A percentile compares a stretch with the other conserved stretches of the same genome.
Evolutionary conservation across 2,113 vertebrate species (phyloP).

Genomic region (Cervus canadensis): DNA sequence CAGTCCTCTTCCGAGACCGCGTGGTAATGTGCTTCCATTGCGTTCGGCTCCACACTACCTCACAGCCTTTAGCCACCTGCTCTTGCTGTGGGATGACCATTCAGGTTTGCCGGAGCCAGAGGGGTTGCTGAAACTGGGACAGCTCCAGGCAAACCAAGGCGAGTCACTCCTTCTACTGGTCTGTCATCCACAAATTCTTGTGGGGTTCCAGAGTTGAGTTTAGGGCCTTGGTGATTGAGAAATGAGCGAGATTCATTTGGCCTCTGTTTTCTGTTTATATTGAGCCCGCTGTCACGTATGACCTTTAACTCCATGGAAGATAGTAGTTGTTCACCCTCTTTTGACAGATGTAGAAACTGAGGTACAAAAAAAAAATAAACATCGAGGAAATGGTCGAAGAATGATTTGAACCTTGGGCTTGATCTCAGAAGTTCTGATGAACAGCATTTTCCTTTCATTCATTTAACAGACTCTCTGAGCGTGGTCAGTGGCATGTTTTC

Average conservation of each 20-base stretch:
- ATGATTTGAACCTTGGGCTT: background rate
- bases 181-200: background rate
- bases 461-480: background rate
- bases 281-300: background rate
- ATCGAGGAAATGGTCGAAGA: background rate
- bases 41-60: accelerated
- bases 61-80: too few relatives aligned
- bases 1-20: background rate
- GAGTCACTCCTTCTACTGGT: accelerated
- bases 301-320: background rate
- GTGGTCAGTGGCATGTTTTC: accelerated
- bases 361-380: background rate
- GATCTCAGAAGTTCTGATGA: background rate
- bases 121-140: background rate
- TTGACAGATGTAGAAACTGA: background rate
- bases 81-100: background rate
- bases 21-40: accelerated
- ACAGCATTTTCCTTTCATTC: background rate
- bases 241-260: too few relatives aligned
- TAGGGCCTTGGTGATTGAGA: background rate
- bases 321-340: accelerated
- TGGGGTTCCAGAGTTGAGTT: accelerated
- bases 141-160: background rate
- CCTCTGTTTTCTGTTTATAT: background rate
- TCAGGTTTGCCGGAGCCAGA: accelerated